phyloP scores from a whole-genome alignment of 1,140 invertebrate species.

The Diploscapter pachys region DNA sequence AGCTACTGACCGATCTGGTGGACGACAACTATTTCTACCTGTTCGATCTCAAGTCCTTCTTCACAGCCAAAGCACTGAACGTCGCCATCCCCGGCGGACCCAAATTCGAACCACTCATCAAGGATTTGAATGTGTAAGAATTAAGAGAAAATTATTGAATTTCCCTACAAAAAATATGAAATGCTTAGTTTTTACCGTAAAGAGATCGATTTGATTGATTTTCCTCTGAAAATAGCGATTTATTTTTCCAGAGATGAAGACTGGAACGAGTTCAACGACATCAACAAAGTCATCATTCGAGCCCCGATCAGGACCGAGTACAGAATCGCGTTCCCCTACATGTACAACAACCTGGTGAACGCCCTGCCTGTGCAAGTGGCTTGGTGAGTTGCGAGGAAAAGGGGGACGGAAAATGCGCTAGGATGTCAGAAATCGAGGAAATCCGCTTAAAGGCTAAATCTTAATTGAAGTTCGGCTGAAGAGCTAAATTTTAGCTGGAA shows the following conservation, averaged over 20 bases:
- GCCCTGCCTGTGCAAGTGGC: conserved; percentile 55
- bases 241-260: conserved; percentile 81
- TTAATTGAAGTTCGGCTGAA: too few relatives aligned
- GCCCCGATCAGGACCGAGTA: conserved; percentile 98
- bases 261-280: conserved; percentile 99
- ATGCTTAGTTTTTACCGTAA: too few relatives aligned
- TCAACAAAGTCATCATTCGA: conserved; percentile 98
- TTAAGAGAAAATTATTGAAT: conserved; percentile 43
- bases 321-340: conserved; percentile 95
- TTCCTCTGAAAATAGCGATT: neutral
- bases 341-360: conserved; percentile 81
- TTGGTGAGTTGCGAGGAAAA: neutral
- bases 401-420: too few relatives aligned
- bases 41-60: conserved; percentile 98
- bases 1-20: conserved; percentile 89
- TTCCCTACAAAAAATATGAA: too few relatives aligned
- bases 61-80: conserved; percentile 97
- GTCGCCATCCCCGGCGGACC: conserved; percentile 99
- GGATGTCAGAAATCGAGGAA: too few relatives aligned
- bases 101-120: conserved; percentile 98
- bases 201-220: neutral
- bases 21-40: conserved; percentile 99
- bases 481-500: neutral
- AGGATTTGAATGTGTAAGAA: conserved; percentile 88
- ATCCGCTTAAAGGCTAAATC: too few relatives aligned